A percentile compares a stretch with the other conserved stretches of the same genome.
Evolutionary conservation across 2,113 vertebrate species (phyloP).

Genomic region (Myrmecobius fasciatus): DNA sequence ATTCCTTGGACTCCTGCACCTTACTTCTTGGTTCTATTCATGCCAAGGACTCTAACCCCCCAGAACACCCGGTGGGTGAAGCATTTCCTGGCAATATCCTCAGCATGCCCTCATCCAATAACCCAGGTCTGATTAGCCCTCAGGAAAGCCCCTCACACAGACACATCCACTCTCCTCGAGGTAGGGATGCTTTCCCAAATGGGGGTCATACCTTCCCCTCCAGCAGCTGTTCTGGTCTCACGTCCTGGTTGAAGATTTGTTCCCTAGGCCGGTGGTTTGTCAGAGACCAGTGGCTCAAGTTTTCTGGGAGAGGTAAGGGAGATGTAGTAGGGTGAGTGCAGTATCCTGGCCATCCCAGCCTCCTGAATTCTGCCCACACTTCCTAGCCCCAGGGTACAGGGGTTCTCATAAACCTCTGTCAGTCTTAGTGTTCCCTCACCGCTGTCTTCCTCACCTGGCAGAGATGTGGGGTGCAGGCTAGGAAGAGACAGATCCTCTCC

Average conservation of each 20-base stretch:
- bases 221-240: slow-evolving; percentile 91
- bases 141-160: too few species aligned
- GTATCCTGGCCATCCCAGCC: rapidly evolving
- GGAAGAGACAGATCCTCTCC: slow-evolving; percentile 84
- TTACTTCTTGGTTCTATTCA: neutral
- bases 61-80: neutral
- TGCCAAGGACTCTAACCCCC: neutral
- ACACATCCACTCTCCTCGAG: too few species aligned
- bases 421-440: slow-evolving; percentile 47
- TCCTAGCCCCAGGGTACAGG: neutral
- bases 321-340: neutral
- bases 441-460: slow-evolving; percentile 83
- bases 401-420: slow-evolving; percentile 82
- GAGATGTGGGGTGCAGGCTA: slow-evolving; percentile 73
- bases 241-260: slow-evolving; percentile 88
- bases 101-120: neutral
- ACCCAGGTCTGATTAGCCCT: too few species aligned
- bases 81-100: too few species aligned
- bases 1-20: neutral
- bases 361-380: neutral
- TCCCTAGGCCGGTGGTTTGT: slow-evolving; percentile 84
- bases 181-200: neutral
- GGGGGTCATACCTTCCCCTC: slow-evolving; percentile 90
- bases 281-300: slow-evolving; percentile 78
- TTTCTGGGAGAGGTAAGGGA: slow-evolving; percentile 71